Conservation (phyloP, 1,140 invertebrate genomes). For the Pissodes strobi region DNA sequence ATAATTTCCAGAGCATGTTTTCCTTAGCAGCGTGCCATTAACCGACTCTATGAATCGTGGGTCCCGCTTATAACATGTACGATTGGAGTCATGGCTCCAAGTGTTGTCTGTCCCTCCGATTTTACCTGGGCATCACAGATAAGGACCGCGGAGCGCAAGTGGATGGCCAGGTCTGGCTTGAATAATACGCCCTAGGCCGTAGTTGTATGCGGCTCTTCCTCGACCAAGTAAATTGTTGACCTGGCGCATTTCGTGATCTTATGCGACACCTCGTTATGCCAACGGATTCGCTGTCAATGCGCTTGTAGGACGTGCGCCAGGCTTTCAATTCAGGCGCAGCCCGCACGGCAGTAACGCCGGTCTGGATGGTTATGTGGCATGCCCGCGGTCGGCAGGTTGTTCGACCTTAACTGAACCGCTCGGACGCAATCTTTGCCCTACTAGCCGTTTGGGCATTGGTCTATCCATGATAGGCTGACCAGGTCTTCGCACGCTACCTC, state of each 20-base stretch:
- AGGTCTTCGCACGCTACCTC: slow-evolving; percentile 8
- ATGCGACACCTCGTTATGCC: slow-evolving; percentile 16
- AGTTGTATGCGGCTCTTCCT: slow-evolving; percentile 19
- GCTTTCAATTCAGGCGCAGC: slow-evolving; percentile 6
- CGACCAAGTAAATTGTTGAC: background rate
- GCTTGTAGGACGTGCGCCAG: slow-evolving; percentile 28
- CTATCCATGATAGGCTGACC: slow-evolving; percentile 4
- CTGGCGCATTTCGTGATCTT: background rate
- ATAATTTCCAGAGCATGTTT: too few species aligned
- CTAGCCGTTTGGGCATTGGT: slow-evolving; percentile 1
- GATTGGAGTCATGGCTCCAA: slow-evolving; percentile 18
- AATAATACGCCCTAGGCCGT: slow-evolving; percentile 15
- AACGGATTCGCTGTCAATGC: slow-evolving; percentile 13
- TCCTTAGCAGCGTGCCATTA: too few species aligned
- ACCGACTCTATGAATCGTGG: slow-evolving; percentile 23
- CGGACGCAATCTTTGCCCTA: slow-evolving; percentile 10
- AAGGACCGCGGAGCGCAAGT: background rate
- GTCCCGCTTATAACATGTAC: slow-evolving; percentile 17
- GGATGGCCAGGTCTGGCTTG: slow-evolving; percentile 29
- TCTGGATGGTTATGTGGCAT: background rate
- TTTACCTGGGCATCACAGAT: slow-evolving; percentile 30
- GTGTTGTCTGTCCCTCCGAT: slow-evolving; percentile 26
- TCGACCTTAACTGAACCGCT: slow-evolving; percentile 19
- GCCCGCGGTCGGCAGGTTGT: slow-evolving; percentile 9
- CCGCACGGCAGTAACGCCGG: too few species aligned